Base-by-base conservation (phyloP, 2,888 invertebrate species). In the Drosophila nigritarsus region DNA sequence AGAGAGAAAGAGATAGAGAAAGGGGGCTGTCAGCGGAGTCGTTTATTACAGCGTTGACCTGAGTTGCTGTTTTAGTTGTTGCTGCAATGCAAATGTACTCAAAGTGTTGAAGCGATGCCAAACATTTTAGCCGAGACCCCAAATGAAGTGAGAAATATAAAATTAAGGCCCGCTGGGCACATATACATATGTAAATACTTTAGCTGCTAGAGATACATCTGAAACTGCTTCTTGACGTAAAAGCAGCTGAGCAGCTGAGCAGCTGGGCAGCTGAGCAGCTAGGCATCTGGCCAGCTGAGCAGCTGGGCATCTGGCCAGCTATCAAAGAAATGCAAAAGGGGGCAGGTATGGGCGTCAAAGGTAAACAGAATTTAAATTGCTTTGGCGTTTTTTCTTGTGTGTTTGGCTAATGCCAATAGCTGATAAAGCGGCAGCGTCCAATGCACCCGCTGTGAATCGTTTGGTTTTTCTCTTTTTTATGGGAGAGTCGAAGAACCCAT, bases 111-210 rank as follows among this genome's bases (percentile, higher is more conserved):
- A 66, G 68, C 70, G 67, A 65, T 69, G 73, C 75, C 70, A 71
- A 73, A 83, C 75, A 75, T 73, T 83, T 73, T 65, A 70, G 56
- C 62, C 36, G 55, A 56, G 65, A 66, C 82, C 75, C 72, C 63
- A 89, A 84, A 89, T 83, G 81, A 84, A 83, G 84, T 87, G 87
- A 81, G 87, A 87, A 87, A 80, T 83, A 83, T 87, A 87, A 84
- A 83, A 84, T 89, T 73, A 83, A 89, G 80, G 48, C 30, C 27
- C 48, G 30, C 63, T 54, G 42, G 49, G 68, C 45, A 42, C 11
- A 42, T 0, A 13, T 49, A 54, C 15, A 45, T n/a, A 7, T 15
- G 18, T 2, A 38, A 4, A 13, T n/a, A 15, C 1, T 20, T 45
- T 45, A 13, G 7, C 45, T 36, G 36, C 11, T 27, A 13, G 11